Conservation (phyloP, 2,797 vertebrate genomes). For the Gobio occitaniae region DNA sequence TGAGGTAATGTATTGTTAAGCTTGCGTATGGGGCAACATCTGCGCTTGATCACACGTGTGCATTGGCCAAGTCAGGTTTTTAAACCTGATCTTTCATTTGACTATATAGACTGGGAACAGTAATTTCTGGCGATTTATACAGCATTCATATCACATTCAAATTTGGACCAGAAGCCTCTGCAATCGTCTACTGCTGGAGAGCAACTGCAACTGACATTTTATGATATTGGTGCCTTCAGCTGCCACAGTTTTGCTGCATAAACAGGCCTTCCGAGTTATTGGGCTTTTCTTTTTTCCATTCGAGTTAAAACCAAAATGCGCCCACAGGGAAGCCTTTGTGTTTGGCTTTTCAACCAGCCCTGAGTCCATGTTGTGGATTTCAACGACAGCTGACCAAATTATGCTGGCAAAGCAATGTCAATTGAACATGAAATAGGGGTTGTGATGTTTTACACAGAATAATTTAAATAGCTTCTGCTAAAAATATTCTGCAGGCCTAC, state of each 20-base stretch:
- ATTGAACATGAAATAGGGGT: constrained; percentile 6
- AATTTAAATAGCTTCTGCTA: not conserved
- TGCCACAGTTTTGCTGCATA: constrained; percentile 2
- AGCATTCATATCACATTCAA: not conserved
- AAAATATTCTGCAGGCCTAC: not conserved
- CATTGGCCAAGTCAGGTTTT: constrained; percentile 9
- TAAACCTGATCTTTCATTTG: constrained; percentile 31
- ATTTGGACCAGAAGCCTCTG: not conserved
- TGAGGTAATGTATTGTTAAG: constrained; percentile 36
- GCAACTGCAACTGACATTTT: not conserved
- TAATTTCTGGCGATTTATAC: not conserved
- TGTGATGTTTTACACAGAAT: not conserved
- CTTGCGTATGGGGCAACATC: constrained; percentile 8
- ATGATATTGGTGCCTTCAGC: not conserved
- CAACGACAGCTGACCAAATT: constrained; percentile 13
- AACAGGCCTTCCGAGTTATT: not conserved
- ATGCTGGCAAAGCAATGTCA: constrained; percentile 26
- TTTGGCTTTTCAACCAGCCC: constrained; percentile 24
- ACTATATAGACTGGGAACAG: not conserved
- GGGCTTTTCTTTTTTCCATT: constrained; percentile 24
- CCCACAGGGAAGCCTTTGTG: constrained; percentile 27
- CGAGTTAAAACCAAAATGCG: constrained; percentile 14
- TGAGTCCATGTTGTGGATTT: constrained; percentile 30
- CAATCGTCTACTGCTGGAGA: not conserved
- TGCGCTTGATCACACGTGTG: not conserved